phyloP scores from a whole-genome alignment of 2,797 vertebrate genomes.

The Epinephelus coioides region DNA sequence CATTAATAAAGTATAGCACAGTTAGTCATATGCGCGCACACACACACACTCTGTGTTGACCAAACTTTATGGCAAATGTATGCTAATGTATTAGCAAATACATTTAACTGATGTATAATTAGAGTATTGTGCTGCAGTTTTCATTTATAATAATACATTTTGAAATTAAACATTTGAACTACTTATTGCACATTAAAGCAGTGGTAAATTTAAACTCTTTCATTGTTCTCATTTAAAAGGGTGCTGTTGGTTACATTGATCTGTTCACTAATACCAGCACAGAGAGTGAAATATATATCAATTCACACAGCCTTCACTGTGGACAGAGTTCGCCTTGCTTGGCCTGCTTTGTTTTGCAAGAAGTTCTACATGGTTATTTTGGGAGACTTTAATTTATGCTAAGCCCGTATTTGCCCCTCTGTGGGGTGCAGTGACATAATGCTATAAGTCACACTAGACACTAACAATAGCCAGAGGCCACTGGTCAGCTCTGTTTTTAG shows the following conservation, averaged over 20 bases:
- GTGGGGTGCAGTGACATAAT: conserved; percentile 79
- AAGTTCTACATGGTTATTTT: conserved; percentile 79
- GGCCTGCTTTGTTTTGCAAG: conserved; percentile 68
- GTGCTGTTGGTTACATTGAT: conserved; percentile 19
- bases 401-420: conserved; percentile 78
- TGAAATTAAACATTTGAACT: conserved; percentile 53
- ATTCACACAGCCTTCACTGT: conserved; percentile 26
- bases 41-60: not conserved
- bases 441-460: conserved; percentile 86
- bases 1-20: conserved; percentile 75
- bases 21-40: conserved; percentile 48
- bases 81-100: conserved; percentile 52
- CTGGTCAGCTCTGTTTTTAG: conserved; percentile 83
- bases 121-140: conserved; percentile 37
- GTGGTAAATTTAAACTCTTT: not conserved
- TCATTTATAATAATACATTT: conserved; percentile 51
- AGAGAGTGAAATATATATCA: conserved; percentile 22
- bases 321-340: conserved; percentile 38
- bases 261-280: conserved; percentile 1
- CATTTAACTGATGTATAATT: conserved; percentile 58
- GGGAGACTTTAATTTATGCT: conserved; percentile 84
- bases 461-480: conserved; percentile 83
- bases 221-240: conserved; percentile 35
- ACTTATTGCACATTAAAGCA: conserved; percentile 34
- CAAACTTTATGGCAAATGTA: conserved; percentile 60